phyloP scores from a whole-genome alignment of 1,140 invertebrate genomes.

The Drosophila aff. region DNA sequence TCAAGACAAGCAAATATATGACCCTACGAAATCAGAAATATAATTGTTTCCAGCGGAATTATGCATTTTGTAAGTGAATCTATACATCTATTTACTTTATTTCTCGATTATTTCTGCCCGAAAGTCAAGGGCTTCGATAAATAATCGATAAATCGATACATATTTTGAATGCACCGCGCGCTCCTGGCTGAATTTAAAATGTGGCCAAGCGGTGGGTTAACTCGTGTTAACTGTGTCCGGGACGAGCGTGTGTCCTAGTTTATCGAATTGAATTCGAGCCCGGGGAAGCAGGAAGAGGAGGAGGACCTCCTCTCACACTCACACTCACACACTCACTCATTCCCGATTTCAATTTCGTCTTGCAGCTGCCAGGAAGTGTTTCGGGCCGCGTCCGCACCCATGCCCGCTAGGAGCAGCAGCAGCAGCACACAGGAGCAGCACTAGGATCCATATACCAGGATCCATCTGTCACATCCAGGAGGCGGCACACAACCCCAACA shows the following conservation, averaged over 20 bases:
- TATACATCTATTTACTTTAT: background rate
- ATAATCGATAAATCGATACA: constrained; percentile 6
- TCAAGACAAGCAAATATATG: background rate
- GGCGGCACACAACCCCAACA: background rate
- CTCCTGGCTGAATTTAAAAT: constrained; percentile 6
- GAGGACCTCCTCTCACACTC: too few relatives aligned
- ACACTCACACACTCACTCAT: background rate
- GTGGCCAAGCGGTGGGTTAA: constrained; percentile 6
- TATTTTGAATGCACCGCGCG: background rate
- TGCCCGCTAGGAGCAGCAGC: background rate
- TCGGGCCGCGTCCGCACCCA: background rate
- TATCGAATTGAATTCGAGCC: background rate
- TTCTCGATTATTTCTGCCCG: background rate
- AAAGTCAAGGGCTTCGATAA: background rate
- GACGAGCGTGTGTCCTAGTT: constrained; percentile 2
- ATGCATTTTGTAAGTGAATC: background rate
- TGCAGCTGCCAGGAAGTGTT: constrained; percentile 7
- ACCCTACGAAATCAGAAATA: background rate
- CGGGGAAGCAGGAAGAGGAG: background rate
- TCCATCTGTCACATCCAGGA: background rate
- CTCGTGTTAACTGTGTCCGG: background rate
- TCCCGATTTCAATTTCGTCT: background rate
- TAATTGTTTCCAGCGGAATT: background rate
- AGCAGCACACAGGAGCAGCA: background rate
- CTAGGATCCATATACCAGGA: background rate